Conservation (phyloP, 1,140 invertebrate species). For the Gryllus bimaculatus region DNA sequence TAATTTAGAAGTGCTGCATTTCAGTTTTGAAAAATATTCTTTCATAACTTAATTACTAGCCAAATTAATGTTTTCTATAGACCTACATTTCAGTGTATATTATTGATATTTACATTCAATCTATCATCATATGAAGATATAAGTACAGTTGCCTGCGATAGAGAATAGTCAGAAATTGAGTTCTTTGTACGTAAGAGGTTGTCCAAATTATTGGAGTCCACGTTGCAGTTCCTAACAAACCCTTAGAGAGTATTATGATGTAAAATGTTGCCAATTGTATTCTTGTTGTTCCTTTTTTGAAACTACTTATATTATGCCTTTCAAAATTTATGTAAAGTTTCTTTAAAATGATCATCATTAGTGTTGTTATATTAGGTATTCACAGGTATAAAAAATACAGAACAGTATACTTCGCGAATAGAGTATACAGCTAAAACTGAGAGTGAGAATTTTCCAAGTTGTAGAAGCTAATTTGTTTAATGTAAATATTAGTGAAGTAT, state of each 20-base stretch:
- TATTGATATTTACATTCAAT: neutral
- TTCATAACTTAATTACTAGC: neutral
- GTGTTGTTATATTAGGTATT: neutral
- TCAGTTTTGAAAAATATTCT: neutral
- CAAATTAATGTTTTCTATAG: neutral
- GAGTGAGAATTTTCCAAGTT: neutral
- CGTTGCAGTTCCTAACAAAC: neutral
- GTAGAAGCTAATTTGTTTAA: neutral
- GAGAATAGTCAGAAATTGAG: neutral
- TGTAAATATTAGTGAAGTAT: neutral
- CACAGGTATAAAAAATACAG: neutral
- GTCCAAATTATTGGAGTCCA: neutral
- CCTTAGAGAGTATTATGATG: neutral
- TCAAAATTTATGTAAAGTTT: conserved; percentile 1
- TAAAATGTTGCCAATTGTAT: neutral
- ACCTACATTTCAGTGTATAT: neutral
- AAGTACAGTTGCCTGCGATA: too few species aligned
- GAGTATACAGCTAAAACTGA: neutral
- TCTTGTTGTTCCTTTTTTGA: neutral
- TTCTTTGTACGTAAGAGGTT: neutral
- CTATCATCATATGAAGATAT: neutral
- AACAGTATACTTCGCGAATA: neutral
- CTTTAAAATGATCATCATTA: neutral
- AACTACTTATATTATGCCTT: neutral
- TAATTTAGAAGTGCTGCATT: too few species aligned